Conservation (phyloP, 2,113 vertebrate genomes). For the Panurus biarmicus region DNA sequence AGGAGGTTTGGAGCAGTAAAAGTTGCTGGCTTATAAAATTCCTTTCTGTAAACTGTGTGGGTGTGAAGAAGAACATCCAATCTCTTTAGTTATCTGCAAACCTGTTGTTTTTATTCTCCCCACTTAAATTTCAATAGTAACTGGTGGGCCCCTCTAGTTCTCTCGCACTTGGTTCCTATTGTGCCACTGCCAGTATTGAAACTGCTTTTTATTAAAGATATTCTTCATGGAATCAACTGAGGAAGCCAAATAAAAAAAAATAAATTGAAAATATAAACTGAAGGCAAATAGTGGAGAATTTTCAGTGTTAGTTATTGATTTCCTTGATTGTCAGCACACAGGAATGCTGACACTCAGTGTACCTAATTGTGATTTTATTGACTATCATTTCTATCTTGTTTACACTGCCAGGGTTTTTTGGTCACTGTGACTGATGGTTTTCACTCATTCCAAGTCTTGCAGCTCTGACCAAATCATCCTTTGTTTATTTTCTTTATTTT, state of each 20-base stretch:
- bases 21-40: neutral
- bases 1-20: neutral
- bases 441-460: constrained; percentile 45
- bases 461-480: neutral
- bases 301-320: constrained; percentile 61
- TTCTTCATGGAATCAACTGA: constrained; percentile 6
- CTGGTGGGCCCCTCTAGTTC: neutral
- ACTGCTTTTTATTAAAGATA: constrained; percentile 7
- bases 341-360: constrained; percentile 46
- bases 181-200: neutral
- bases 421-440: constrained; percentile 54
- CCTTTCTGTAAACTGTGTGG: neutral
- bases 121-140: neutral
- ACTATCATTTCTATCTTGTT: constrained; percentile 70
- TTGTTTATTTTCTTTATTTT: neutral
- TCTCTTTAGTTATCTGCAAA: neutral
- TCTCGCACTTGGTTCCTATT: neutral
- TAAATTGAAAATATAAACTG: neutral
- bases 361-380: constrained; percentile 70
- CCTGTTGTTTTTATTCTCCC: neutral
- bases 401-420: constrained; percentile 55
- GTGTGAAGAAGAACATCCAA: neutral
- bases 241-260: constrained; percentile 11
- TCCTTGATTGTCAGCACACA: constrained; percentile 55
- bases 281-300: constrained; percentile 48